Evolutionary conservation across 2,113 vertebrate species (phyloP).

Genomic region (Sterrhoptilus dennistouni): DNA sequence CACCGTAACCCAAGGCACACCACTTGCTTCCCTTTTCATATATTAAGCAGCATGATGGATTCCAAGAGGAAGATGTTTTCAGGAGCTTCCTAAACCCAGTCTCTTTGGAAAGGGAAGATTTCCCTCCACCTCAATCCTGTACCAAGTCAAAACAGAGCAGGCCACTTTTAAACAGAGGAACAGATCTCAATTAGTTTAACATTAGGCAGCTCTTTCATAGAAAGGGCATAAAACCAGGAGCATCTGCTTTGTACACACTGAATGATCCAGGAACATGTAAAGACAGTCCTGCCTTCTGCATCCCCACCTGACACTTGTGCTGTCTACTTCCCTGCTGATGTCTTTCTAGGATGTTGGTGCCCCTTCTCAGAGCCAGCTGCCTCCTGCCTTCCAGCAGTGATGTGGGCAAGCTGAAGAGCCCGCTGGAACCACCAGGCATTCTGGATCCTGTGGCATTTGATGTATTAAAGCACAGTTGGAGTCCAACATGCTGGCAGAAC

Average conservation of each 20-base stretch:
- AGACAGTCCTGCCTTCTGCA: not conserved
- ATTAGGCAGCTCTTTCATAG: not conserved
- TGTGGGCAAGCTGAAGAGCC: not conserved
- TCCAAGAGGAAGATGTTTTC: not conserved
- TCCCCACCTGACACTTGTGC: not conserved
- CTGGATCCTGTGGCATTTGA: not conserved
- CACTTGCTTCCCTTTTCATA: not conserved
- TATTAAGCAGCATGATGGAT: not conserved
- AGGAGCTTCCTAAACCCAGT: not conserved
- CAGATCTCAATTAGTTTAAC: not conserved
- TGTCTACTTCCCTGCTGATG: not conserved
- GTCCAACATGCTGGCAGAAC: not conserved
- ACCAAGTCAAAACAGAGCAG: not conserved
- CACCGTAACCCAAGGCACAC: not conserved
- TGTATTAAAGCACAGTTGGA: not conserved
- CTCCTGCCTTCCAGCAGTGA: not conserved
- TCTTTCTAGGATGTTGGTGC: not conserved
- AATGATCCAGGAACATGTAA: accelerated
- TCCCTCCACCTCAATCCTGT: not conserved
- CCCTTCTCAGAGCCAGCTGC: not conserved
- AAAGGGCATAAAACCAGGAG: not conserved
- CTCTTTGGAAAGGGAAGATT: not conserved
- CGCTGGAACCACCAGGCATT: not conserved
- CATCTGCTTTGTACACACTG: not conserved
- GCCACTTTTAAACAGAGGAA: not conserved